Evolutionary conservation across 1,140 invertebrate species (phyloP).

Genomic region (Muscidifurax raptorellus): DNA sequence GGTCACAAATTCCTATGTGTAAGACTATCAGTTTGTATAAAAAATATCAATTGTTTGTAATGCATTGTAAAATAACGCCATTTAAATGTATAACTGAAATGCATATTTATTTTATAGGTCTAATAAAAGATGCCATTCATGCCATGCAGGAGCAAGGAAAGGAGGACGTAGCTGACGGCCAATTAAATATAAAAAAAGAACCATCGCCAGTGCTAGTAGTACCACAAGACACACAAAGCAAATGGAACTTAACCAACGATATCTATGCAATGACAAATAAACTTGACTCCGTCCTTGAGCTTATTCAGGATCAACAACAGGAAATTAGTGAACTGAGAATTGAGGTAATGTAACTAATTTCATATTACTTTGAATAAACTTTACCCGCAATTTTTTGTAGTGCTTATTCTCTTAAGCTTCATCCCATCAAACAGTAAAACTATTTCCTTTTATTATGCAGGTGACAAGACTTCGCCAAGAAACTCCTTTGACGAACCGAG

Average conservation of each 20-base stretch:
- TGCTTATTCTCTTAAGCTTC: neutral
- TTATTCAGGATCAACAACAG: slow-evolving; percentile 65
- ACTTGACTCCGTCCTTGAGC: slow-evolving; percentile 65
- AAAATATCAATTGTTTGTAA: neutral
- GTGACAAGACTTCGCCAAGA: slow-evolving; percentile 66
- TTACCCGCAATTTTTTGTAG: neutral
- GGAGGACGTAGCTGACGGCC: slow-evolving; percentile 53
- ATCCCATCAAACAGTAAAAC: neutral
- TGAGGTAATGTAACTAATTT: slow-evolving; percentile 61
- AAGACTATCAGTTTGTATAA: slow-evolving; percentile 1
- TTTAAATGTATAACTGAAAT: neutral
- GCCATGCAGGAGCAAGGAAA: slow-evolving; percentile 59
- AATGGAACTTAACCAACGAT: slow-evolving; percentile 58
- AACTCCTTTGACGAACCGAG: slow-evolving; percentile 63
- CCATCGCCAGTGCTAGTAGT: neutral
- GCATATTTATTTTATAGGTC: slow-evolving; percentile 46
- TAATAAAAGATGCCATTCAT: slow-evolving; percentile 69
- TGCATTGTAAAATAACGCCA: too few relatives aligned
- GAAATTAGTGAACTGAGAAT: slow-evolving; percentile 66
- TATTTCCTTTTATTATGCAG: neutral
- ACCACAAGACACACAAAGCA: slow-evolving; percentile 40
- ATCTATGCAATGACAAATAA: slow-evolving; percentile 63
- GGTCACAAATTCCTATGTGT: slow-evolving; percentile 74
- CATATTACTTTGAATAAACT: neutral
- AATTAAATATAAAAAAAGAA: slow-evolving; percentile 60